phyloP scores from a whole-genome alignment of 2,888 invertebrate genomes.

The Lithodes maja region DNA sequence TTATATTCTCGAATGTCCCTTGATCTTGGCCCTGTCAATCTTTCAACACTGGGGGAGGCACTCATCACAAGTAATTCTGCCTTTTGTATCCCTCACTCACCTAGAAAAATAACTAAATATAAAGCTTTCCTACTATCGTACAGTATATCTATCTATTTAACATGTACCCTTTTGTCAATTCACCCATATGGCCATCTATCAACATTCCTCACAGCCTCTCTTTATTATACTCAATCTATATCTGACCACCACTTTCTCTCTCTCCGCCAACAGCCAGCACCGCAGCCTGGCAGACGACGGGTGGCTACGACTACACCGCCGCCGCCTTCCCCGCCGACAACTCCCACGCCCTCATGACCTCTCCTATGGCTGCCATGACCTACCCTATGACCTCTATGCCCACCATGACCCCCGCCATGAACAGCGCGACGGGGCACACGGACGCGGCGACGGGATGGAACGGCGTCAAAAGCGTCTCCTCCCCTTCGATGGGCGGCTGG shows the following conservation, averaged over 20 bases:
- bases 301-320: conserved; percentile 65
- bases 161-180: too few species aligned
- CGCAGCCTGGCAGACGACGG: conserved; percentile 60
- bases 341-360: conserved; percentile 69
- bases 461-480: conserved; percentile 38
- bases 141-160: too few species aligned
- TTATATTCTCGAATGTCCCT: too few species aligned
- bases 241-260: background rate
- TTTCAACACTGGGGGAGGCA: too few species aligned
- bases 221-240: background rate
- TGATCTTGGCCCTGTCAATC: too few species aligned
- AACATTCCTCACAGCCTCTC: too few species aligned
- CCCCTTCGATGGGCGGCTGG: conserved; percentile 56
- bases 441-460: conserved; percentile 41
- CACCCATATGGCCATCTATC: too few species aligned
- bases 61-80: too few species aligned
- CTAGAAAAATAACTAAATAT: too few species aligned
- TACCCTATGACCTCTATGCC: conserved; percentile 55
- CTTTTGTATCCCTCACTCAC: too few species aligned
- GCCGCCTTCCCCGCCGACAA: conserved; percentile 56
- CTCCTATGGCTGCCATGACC: conserved; percentile 65
- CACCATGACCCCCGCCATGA: conserved; percentile 49
- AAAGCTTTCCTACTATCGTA: too few species aligned
- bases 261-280: conserved; percentile 38
- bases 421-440: conserved; percentile 24